Base-by-base conservation (phyloP, 2,888 invertebrate genomes). In the Oscheius sp. region DNA sequence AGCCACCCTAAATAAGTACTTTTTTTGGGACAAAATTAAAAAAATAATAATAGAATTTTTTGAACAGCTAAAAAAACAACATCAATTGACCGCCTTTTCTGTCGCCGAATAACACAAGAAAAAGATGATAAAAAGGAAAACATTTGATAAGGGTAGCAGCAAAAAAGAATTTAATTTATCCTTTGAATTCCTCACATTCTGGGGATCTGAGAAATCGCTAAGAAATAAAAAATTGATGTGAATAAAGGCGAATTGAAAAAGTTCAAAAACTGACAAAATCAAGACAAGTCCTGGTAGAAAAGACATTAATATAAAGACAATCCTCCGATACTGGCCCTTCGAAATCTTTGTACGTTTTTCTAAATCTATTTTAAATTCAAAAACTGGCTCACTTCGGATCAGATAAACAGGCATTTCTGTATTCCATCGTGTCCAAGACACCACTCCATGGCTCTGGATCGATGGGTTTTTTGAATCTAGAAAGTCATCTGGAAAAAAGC, bases 261-360 rank as follows among this genome's bases (percentile, higher is more conserved):
- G n/a, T n/a, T n/a, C n/a, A n/a, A n/a, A n/a, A n/a, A n/a, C 20
- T 22, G 0, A 70, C 72, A 33, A 38, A 51, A 9, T 47, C 8
- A 63, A 72, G 14, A 36, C 75, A 75, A 20, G 59, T 69, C 5
- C 65, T 54, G 36, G 65, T 75, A 0, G 71, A 69, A 51, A 75
- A 75, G 2, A 75, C 71, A 45, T 75, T 75, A 24, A 59, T 14
- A 45, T 65, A 73, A 4, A 75, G 54, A 59, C 75, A 75, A 56
- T 72, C 75, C 49, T 75, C 75, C 0, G 72, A 70, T n/a, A 71
- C 30, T 0, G 71, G 67, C 6, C 72, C 75, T 4, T 56, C 68
- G 20, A 32, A 26, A 9, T 33, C 57, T 1, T 26, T 26, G 9
- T 30, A 30, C 9, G 28, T 22, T 6, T 26, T 26, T 9, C 50